Percentiles rank a stretch among this genome's conserved stretches.
Conservation (phyloP, 1,140 invertebrate species). For the Idris sp. region DNA sequence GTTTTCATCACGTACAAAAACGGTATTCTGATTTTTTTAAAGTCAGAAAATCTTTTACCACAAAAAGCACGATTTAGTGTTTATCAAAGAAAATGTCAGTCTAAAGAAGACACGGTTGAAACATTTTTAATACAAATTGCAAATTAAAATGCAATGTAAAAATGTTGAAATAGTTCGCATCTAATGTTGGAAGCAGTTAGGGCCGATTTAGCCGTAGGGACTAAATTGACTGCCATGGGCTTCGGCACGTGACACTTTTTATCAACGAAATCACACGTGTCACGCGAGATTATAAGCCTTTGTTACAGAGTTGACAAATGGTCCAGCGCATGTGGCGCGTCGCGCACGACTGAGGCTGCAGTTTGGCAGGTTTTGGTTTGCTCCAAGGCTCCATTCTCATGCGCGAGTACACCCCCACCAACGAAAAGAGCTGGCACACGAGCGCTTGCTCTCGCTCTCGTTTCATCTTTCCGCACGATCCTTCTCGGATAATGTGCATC, state of each 20-base stretch:
- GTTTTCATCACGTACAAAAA: too few species aligned
- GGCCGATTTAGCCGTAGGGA: too few species aligned
- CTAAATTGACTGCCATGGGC: too few species aligned
- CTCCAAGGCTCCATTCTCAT: conserved; percentile 65
- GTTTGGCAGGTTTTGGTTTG: conserved; percentile 51
- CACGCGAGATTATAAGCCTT: conserved; percentile 68
- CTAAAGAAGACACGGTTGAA: too few species aligned
- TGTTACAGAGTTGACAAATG: conserved; percentile 68
- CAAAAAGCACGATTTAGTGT: too few species aligned
- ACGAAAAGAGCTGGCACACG: conserved; percentile 15
- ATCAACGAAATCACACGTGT: conserved; percentile 68
- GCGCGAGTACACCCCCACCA: conserved; percentile 65
- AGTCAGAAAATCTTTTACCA: too few species aligned
- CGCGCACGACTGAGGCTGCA: conserved; percentile 72
- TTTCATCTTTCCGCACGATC: conserved; percentile 8
- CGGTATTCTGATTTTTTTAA: too few species aligned
- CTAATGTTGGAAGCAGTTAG: too few species aligned
- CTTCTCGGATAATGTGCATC: conserved; percentile 32
- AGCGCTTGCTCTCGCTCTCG: conserved; percentile 18
- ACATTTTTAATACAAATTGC: too few species aligned
- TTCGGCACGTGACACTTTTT: conserved; percentile 69
- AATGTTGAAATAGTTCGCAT: too few species aligned
- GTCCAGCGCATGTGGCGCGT: conserved; percentile 73
- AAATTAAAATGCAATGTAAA: too few species aligned
- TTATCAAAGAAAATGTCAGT: too few species aligned